Evolutionary conservation across 2,888 invertebrate genomes (phyloP), one percentile per base, ranked within the genome.

Genomic region (Taenaris catops): DNA sequence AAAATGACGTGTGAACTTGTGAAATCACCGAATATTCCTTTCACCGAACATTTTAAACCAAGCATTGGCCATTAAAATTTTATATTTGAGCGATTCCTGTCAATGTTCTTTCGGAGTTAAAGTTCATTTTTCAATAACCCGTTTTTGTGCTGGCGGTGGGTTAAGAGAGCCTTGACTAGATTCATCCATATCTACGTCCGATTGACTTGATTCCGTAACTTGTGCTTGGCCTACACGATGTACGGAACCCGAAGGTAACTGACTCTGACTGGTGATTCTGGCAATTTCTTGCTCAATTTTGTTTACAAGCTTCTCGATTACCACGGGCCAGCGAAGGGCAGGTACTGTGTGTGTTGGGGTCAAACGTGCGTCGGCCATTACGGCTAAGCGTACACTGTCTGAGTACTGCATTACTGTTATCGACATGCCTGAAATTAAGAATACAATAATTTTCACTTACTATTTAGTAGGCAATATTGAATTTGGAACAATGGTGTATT

Each of bases 291-390:
- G 78, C 47, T 84, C 80, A 16, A 84, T 55, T 50, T 69, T 78
- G 3, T 58, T 45, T 35, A 81, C 56, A 1, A 84, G 53, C 14
- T 78, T 75, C n/a, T 79, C 73, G n/a, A 81, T 52, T 6, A 69
- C 74, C 2, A 55, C 49, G 0, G 83, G 55, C 87, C 87, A 87
- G 5, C 87, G 69, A 1, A 60, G 44, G 2, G 89, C 88, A 0
- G 91, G 83, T 25, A 88, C 67, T 1, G 73, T 66, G 70, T 93
- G 93, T 8, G 89, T 84, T 0, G 93, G 93, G 0, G 89, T 88
- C n/a, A 93, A 72, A 6, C 91, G 87, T 0, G 92, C 90, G 61
- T 93, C 93, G 1, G 90, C 88, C 92, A 93, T 93, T 3, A 93
- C 91, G 1, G 91, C 91, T 3, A 93, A 66, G 1, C 90, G 88